Conservation (phyloP, 2,113 vertebrate genomes). For the Salvelinus namaycush region DNA sequence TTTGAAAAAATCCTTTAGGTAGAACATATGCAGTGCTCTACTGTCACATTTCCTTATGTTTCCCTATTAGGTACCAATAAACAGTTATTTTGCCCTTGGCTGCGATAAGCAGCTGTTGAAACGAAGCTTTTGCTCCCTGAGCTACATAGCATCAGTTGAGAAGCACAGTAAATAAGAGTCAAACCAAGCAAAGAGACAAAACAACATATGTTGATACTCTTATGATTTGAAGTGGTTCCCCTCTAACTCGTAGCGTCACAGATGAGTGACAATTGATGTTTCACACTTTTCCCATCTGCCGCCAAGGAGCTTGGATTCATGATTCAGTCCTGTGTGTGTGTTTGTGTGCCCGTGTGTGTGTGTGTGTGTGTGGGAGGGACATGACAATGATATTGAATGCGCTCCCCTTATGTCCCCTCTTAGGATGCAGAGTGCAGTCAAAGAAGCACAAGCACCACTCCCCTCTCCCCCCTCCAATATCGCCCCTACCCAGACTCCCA, state of each 20-base stretch:
- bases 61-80: constrained; percentile 51
- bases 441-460: constrained; percentile 76
- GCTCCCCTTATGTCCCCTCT: constrained; percentile 78
- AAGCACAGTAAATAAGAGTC: constrained; percentile 61
- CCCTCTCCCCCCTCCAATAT: not conserved
- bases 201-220: constrained; percentile 75
- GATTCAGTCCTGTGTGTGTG: constrained; percentile 14
- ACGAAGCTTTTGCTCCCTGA: constrained; percentile 42
- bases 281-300: constrained; percentile 81
- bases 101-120: constrained; percentile 59
- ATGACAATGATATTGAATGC: constrained; percentile 81
- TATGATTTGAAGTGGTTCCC: constrained; percentile 66
- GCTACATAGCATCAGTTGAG: constrained; percentile 49
- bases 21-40: constrained; percentile 38
- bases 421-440: constrained; percentile 82
- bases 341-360: constrained; percentile 38
- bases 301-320: constrained; percentile 63
- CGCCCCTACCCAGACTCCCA: not conserved
- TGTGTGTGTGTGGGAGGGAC: constrained; percentile 42
- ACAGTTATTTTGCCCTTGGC: constrained; percentile 56
- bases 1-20: not conserved
- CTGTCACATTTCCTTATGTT: constrained; percentile 44
- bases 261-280: constrained; percentile 83
- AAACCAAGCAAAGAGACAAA: constrained; percentile 66
- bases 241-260: constrained; percentile 72